Evolutionary conservation across 2,888 invertebrate genomes (phyloP).

Genomic region (Leistus spinibarbis): DNA sequence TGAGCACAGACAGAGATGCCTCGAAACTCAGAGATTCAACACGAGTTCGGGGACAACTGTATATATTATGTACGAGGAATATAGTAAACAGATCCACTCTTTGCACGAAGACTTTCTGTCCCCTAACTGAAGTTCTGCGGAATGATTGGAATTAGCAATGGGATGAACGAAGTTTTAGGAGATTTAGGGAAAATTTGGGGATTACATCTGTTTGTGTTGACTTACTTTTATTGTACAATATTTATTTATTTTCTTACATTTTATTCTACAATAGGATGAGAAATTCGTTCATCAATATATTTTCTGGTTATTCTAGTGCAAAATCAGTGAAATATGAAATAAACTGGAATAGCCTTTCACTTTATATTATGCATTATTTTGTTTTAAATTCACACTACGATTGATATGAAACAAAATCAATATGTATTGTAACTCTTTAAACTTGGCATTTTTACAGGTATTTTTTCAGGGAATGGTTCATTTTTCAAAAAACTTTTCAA

Average conservation of each 20-base stretch:
- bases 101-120: neutral
- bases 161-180: constrained; percentile 33
- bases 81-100: neutral
- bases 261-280: neutral
- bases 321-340: too few relatives aligned
- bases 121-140: neutral
- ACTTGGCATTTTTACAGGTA: too few relatives aligned
- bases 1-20: neutral
- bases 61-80: constrained; percentile 8
- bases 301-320: too few relatives aligned
- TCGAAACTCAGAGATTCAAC: neutral
- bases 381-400: too few relatives aligned
- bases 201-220: constrained; percentile 27
- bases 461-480: too few relatives aligned
- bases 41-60: constrained; percentile 18
- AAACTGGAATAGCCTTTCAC: too few relatives aligned
- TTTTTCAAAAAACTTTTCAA: too few relatives aligned
- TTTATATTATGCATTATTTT: too few relatives aligned
- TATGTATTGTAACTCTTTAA: too few relatives aligned
- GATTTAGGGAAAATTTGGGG: constrained; percentile 29
- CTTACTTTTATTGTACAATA: constrained; percentile 12
- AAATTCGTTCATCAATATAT: too few relatives aligned
- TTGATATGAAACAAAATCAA: too few relatives aligned
- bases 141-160: constrained; percentile 36
- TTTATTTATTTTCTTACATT: neutral